Evolutionary conservation across 2,113 vertebrate species (phyloP).

Genomic region (Anolis carolinensis): DNA sequence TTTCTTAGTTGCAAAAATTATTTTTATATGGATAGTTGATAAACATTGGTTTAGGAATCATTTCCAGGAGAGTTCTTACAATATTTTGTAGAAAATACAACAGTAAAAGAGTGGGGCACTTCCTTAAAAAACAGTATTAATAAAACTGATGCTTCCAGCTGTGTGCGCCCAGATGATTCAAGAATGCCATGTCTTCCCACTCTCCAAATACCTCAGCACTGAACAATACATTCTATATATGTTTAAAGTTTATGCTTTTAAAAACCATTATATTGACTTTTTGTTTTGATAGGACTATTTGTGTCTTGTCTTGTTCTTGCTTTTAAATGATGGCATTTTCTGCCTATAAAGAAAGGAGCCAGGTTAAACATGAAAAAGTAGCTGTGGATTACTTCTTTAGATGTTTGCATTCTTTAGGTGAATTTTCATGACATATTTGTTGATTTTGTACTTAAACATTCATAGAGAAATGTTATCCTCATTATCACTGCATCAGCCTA

Average conservation of each 20-base stretch:
- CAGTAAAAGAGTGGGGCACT: neutral
- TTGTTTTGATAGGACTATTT: no score
- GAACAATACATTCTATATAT: no score
- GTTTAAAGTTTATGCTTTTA: no score
- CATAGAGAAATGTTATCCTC: neutral
- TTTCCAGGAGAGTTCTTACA: neutral
- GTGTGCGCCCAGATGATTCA: neutral
- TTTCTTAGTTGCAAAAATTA: neutral
- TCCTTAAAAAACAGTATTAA: neutral
- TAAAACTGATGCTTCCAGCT: neutral
- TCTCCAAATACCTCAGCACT: no score
- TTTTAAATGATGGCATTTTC: neutral
- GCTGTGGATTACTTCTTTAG: no score
- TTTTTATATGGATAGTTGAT: no score
- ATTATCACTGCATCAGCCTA: neutral
- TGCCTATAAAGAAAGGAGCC: neutral
- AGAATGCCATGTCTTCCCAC: neutral
- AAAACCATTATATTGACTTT: no score
- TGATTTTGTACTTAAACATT: no score
- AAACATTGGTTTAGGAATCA: neutral
- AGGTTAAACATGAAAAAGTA: no score
- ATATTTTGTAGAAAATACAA: neutral
- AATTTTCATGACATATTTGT: no score
- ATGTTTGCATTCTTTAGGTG: no score
- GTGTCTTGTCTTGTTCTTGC: no score